phyloP scores from a whole-genome alignment of 2,888 invertebrate species.

The Spodoptera littoralis region DNA sequence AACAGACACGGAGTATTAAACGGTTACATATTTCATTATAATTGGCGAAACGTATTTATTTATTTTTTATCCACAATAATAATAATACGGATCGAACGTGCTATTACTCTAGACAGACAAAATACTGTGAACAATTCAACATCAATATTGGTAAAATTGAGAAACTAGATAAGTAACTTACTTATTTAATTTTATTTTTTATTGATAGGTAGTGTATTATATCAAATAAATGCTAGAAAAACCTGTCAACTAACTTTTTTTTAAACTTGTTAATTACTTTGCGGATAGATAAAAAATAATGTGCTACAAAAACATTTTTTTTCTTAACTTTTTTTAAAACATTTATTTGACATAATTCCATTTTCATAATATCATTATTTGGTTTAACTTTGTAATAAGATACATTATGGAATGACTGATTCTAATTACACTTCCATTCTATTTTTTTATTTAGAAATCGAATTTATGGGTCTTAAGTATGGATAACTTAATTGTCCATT shows the following conservation, averaged over 20 bases:
- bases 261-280: neutral
- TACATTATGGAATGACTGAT: slow-evolving; percentile 47
- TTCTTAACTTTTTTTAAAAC: neutral
- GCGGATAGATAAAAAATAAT: neutral
- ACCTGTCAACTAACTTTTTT: neutral
- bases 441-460: slow-evolving; percentile 4
- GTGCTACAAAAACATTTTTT: neutral
- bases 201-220: slow-evolving; percentile 5
- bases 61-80: slow-evolving; percentile 18
- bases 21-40: slow-evolving; percentile 60
- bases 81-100: slow-evolving; percentile 18
- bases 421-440: slow-evolving; percentile 14
- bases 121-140: slow-evolving; percentile 52
- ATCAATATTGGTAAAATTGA: slow-evolving; percentile 43
- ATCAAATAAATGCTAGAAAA: slow-evolving; percentile 15
- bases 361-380: slow-evolving; percentile 39
- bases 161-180: slow-evolving; percentile 5
- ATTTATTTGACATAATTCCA: slow-evolving; percentile 21
- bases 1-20: slow-evolving; percentile 78
- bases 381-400: slow-evolving; percentile 39
- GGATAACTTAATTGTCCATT: neutral
- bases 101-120: slow-evolving; percentile 25
- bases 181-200: neutral
- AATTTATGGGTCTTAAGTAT: neutral
- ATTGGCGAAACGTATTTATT: slow-evolving; percentile 33